These are phyloP conservation scores for Gymnosoma rotundatum DNA, from an alignment of 2,888 invertebrate genomes.

Conservation along the genomic window DNA sequence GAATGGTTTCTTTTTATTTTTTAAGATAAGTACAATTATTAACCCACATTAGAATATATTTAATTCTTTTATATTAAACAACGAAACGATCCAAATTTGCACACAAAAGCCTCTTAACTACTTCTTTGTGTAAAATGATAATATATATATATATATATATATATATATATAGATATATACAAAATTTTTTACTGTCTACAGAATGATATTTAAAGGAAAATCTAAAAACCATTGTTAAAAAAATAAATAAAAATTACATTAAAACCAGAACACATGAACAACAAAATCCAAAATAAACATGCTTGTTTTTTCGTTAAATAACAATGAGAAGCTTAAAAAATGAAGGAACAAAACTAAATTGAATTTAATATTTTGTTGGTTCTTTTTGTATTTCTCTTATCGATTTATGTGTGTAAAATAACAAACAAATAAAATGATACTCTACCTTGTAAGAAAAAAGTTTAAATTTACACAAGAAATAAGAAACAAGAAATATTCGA, in stretches of 20 bases:
- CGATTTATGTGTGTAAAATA: constrained; percentile 15
- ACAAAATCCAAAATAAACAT: constrained; percentile 18
- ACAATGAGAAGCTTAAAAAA: constrained; percentile 34
- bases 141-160: too few species aligned
- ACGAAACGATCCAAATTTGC: constrained; percentile 26
- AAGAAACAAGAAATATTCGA: background rate
- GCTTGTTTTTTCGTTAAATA: constrained; percentile 6
- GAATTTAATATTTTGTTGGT: constrained; percentile 30
- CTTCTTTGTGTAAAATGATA: constrained; percentile 13
- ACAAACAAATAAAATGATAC: constrained; percentile 45
- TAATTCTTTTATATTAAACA: constrained; percentile 45
- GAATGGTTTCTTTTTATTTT: background rate
- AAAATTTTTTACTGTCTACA: background rate
- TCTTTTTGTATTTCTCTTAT: background rate
- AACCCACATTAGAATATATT: constrained; percentile 33
- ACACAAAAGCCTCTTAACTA: constrained; percentile 53
- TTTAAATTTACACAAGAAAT: constrained; percentile 11
- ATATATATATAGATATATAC: too few species aligned
- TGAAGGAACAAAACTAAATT: constrained; percentile 34
- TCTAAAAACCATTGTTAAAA: constrained; percentile 33
- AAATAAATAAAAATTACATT: constrained; percentile 5
- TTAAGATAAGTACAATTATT: constrained; percentile 13
- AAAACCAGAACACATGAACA: constrained; percentile 15
- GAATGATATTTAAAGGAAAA: constrained; percentile 8
- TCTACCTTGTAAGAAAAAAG: constrained; percentile 14